Evolutionary conservation across 37 sponge, comb jelly and placozoan species (phyloP).

Genomic region (Chondrilla cf. caribensis): DNA sequence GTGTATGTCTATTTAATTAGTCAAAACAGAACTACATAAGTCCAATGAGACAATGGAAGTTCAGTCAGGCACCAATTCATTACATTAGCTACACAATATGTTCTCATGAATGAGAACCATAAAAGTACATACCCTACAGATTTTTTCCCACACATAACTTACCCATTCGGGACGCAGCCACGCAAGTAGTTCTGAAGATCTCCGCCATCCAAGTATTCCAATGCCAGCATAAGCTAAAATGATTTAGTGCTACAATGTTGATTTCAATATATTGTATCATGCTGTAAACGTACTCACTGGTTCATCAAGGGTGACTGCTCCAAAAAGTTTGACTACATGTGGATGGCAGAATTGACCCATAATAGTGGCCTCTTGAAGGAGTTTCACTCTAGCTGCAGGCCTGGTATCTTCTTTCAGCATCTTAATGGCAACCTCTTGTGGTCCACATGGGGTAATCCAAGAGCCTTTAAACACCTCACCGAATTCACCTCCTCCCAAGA

Average conservation of each 20-base stretch:
- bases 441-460: not conserved
- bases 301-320: not conserved
- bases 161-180: not conserved
- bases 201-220: not conserved
- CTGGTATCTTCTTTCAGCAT: not conserved
- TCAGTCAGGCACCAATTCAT: too few relatives aligned
- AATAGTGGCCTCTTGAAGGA: not conserved
- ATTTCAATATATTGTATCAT: too few relatives aligned
- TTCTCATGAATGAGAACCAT: too few relatives aligned
- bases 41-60: too few relatives aligned
- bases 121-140: too few relatives aligned
- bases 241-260: too few relatives aligned
- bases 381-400: not conserved
- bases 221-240: not conserved
- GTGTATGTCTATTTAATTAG: not conserved
- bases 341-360: not conserved
- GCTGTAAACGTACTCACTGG: not conserved
- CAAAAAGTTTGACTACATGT: not conserved
- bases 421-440: conserved; percentile 7
- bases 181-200: not conserved
- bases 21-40: too few relatives aligned
- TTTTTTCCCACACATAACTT: not conserved
- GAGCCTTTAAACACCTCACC: conserved; percentile 2
- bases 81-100: too few relatives aligned
- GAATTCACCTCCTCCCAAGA: not conserved